Evolutionary conservation across 1,140 invertebrate genomes (phyloP).

Genomic region (Globodera rostochiensis): DNA sequence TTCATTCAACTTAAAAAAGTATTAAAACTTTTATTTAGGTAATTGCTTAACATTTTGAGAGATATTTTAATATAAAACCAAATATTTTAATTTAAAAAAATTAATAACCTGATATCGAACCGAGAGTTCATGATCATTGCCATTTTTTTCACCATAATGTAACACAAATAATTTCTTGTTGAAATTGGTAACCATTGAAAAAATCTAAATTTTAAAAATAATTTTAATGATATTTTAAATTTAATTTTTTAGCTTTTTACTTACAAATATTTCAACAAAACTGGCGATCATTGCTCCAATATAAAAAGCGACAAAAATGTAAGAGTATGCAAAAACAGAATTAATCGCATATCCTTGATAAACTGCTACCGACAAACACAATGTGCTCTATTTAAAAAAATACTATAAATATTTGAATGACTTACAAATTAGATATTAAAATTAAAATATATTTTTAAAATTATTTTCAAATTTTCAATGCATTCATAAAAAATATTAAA

Average conservation of each 20-base stretch:
- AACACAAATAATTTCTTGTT: neutral
- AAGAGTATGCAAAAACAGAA: too few relatives aligned
- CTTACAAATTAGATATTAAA: too few relatives aligned
- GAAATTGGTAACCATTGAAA: neutral
- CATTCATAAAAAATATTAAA: too few relatives aligned
- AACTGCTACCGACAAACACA: too few relatives aligned
- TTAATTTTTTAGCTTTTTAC: neutral
- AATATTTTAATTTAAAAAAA: neutral
- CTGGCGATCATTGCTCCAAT: neutral
- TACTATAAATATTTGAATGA: too few relatives aligned
- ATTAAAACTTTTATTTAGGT: too few relatives aligned
- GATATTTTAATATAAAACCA: neutral
- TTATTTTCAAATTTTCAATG: too few relatives aligned
- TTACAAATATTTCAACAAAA: slow-evolving; percentile 6
- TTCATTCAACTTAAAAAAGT: neutral
- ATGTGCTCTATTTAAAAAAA: too few relatives aligned
- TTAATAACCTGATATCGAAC: neutral
- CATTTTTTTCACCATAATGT: neutral
- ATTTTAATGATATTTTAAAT: neutral
- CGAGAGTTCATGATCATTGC: neutral
- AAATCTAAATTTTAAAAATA: neutral
- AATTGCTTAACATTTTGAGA: too few relatives aligned
- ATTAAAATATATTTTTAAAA: too few relatives aligned
- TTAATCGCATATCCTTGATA: too few relatives aligned
- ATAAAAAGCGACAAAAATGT: too few relatives aligned